Evolutionary conservation across 2,888 invertebrate genomes (phyloP).

Genomic region (Cryptus armator): DNA sequence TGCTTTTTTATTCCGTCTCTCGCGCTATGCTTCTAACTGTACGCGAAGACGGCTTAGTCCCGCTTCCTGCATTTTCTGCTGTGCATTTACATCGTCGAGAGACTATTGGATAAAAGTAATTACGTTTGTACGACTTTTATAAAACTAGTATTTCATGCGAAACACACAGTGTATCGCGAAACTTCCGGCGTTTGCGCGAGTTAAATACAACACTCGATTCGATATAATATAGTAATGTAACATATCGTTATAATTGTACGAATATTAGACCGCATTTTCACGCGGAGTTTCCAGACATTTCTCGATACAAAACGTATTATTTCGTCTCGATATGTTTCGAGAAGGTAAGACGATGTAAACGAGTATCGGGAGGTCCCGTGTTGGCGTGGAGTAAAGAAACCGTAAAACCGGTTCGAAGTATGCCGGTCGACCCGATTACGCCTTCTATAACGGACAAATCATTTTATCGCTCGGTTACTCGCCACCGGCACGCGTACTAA

Average conservation of each 20-base stretch:
- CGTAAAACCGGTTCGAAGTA: slow-evolving; percentile 72
- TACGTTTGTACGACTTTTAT: slow-evolving; percentile 5
- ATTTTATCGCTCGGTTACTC: slow-evolving; percentile 68
- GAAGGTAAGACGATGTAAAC: slow-evolving; percentile 49
- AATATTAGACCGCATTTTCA: slow-evolving; percentile 19
- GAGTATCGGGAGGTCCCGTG: slow-evolving; percentile 50
- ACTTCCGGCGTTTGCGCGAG: background rate
- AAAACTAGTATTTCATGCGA: background rate
- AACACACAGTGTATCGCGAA: background rate
- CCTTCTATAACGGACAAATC: slow-evolving; percentile 72
- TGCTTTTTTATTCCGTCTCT: background rate
- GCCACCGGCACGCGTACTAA: slow-evolving; percentile 48
- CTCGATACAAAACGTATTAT: slow-evolving; percentile 46
- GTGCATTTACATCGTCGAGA: background rate
- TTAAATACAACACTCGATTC: background rate
- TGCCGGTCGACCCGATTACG: slow-evolving; percentile 68
- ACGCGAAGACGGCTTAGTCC: slow-evolving; percentile 36
- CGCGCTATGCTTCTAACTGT: slow-evolving; percentile 43
- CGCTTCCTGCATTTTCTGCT: slow-evolving; percentile 53
- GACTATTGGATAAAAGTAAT: slow-evolving; percentile 35
- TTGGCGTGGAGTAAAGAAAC: slow-evolving; percentile 60
- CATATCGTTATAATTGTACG: background rate
- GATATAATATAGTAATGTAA: background rate
- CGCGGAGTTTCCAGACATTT: slow-evolving; percentile 5
- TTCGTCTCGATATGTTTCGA: slow-evolving; percentile 43